Evolutionary conservation across 2,888 invertebrate species (phyloP).

Genomic region (Crioceris asparagi): DNA sequence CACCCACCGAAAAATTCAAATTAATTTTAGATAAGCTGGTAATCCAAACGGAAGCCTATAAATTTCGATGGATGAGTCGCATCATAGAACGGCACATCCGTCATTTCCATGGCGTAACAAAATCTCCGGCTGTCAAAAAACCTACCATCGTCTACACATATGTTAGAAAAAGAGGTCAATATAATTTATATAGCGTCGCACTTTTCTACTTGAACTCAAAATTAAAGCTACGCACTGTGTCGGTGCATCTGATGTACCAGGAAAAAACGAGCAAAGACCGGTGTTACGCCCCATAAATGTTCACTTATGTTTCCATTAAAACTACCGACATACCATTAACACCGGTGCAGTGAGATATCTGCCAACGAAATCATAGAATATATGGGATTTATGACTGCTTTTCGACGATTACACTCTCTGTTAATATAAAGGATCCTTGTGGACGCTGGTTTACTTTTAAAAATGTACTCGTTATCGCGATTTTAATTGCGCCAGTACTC

Average conservation of each 20-base stretch:
- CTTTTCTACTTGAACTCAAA: constrained; percentile 21
- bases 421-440: too few relatives aligned
- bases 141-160: too few relatives aligned
- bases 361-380: constrained; percentile 28
- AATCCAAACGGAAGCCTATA: constrained; percentile 30
- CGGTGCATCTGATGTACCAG: constrained; percentile 32
- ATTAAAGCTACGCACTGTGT: constrained; percentile 22
- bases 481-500: too few relatives aligned
- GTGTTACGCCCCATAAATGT: constrained; percentile 40
- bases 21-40: too few relatives aligned
- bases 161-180: too few relatives aligned
- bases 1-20: too few relatives aligned
- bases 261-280: constrained; percentile 32
- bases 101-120: constrained; percentile 31
- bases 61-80: constrained; percentile 34
- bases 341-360: constrained; percentile 28
- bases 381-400: too few relatives aligned
- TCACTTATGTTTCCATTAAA: constrained; percentile 42
- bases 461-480: too few relatives aligned
- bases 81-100: constrained; percentile 31
- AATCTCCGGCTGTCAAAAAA: too few relatives aligned
- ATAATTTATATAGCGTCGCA: too few relatives aligned
- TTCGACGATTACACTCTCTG: too few relatives aligned
- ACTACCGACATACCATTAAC: constrained; percentile 34
- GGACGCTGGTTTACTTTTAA: too few relatives aligned